phyloP scores from a whole-genome alignment of 2,113 vertebrate genomes.

The Notechis scutatus region DNA sequence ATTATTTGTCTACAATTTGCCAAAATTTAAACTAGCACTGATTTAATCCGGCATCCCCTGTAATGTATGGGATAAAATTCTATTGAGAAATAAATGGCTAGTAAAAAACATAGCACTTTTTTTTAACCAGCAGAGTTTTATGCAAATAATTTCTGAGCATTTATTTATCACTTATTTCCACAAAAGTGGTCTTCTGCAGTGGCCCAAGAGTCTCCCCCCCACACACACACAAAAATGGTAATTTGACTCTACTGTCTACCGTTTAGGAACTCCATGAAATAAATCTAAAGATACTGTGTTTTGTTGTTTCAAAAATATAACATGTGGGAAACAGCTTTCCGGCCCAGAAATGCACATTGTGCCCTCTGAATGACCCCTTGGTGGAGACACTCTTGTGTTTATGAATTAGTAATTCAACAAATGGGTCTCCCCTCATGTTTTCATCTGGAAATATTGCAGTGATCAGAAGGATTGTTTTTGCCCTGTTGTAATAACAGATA shows the following conservation, averaged over 20 bases:
- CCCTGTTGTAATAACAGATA: background rate
- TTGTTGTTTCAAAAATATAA: background rate
- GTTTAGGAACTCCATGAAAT: background rate
- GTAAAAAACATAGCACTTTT: background rate
- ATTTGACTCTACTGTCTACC: background rate
- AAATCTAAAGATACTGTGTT: background rate
- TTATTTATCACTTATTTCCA: background rate
- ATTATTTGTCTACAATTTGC: background rate
- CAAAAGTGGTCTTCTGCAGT: background rate
- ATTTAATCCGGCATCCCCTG: background rate
- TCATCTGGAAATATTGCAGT: background rate
- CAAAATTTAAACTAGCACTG: background rate
- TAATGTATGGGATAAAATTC: constrained; percentile 6
- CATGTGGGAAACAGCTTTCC: background rate
- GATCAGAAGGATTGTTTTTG: background rate
- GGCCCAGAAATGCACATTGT: background rate
- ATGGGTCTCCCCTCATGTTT: background rate
- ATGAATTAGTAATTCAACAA: background rate
- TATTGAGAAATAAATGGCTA: background rate
- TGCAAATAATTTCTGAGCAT: background rate
- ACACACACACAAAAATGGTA: background rate
- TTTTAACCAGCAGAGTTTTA: background rate
- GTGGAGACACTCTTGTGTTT: background rate
- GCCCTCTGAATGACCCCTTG: background rate
- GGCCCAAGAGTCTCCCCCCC: background rate